These are phyloP conservation scores for Sesia apiformis DNA, from an alignment of 2,888 invertebrate genomes.

Conservation along the genomic window DNA sequence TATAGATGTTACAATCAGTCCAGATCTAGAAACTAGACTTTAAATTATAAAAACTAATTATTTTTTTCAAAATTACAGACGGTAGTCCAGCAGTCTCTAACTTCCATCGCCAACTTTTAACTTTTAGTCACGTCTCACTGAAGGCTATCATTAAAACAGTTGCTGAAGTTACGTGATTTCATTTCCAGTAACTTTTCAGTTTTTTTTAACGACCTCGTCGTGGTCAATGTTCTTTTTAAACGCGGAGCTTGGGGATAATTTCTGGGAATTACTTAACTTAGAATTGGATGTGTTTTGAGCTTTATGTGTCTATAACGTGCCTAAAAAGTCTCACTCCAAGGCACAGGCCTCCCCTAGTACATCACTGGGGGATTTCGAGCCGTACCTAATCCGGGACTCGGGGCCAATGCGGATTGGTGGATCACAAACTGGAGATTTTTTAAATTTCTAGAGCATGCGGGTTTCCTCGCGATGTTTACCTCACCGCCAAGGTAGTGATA, in stretches of 20 bases:
- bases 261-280: not conserved
- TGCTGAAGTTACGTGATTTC: conserved; percentile 12
- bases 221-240: not conserved
- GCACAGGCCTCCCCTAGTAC: no score
- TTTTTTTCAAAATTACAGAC: not conserved
- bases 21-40: no score
- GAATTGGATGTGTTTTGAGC: not conserved
- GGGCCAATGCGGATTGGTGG: no score
- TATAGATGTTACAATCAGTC: no score
- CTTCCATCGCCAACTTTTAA: not conserved
- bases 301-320: no score
- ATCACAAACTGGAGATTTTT: no score
- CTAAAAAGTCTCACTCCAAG: no score
- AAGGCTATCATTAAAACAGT: conserved; percentile 16
- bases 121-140: conserved; percentile 1
- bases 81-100: not conserved
- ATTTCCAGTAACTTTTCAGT: conserved; percentile 3
- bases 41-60: not conserved
- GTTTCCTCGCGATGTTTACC: no score
- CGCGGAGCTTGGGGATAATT: not conserved
- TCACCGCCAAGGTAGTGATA: no score
- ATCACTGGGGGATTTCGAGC: no score
- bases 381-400: no score
- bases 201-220: not conserved
- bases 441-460: no score